Conservation (phyloP, 2,797 vertebrate species). For the Crocidura indochinensis region DNA sequence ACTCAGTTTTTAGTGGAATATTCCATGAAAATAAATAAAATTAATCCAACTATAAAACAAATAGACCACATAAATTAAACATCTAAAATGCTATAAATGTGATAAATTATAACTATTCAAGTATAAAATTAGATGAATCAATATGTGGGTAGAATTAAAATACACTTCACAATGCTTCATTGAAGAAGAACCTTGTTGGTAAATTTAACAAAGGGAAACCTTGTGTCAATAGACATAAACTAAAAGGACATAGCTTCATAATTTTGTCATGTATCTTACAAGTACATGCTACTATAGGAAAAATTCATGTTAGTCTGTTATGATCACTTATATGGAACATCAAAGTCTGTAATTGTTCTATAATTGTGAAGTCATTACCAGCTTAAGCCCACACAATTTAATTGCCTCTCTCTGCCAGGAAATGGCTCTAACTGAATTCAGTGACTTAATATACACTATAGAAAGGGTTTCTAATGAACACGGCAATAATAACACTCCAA, state of each 20-base stretch:
- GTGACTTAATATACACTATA: conserved; percentile 86
- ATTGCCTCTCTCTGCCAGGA: conserved; percentile 81
- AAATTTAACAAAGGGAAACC: conserved; percentile 54
- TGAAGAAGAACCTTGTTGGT: conserved; percentile 75
- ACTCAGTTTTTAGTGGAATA: conserved; percentile 89
- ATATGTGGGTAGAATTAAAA: conserved; percentile 81
- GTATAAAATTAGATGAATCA: conserved; percentile 83
- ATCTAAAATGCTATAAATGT: conserved; percentile 83
- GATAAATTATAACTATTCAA: conserved; percentile 76
- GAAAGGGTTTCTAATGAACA: conserved; percentile 85
- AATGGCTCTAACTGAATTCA: conserved; percentile 80
- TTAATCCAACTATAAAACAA: conserved; percentile 82
- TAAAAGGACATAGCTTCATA: conserved; percentile 81
- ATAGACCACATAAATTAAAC: conserved; percentile 77
- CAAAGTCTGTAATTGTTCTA: conserved; percentile 84
- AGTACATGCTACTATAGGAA: conserved; percentile 82
- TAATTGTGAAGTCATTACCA: conserved; percentile 87
- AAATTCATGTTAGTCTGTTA: conserved; percentile 69
- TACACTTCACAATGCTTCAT: neutral
- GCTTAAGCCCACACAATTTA: conserved; percentile 86
- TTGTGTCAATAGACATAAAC: conserved; percentile 63
- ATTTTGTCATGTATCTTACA: conserved; percentile 80
- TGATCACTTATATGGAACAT: conserved; percentile 87
- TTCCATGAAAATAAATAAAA: conserved; percentile 80
- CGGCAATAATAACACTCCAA: conserved; percentile 78